phyloP scores from a whole-genome alignment of 2,797 vertebrate genomes.

The Pteronotus mesoamericanus region DNA sequence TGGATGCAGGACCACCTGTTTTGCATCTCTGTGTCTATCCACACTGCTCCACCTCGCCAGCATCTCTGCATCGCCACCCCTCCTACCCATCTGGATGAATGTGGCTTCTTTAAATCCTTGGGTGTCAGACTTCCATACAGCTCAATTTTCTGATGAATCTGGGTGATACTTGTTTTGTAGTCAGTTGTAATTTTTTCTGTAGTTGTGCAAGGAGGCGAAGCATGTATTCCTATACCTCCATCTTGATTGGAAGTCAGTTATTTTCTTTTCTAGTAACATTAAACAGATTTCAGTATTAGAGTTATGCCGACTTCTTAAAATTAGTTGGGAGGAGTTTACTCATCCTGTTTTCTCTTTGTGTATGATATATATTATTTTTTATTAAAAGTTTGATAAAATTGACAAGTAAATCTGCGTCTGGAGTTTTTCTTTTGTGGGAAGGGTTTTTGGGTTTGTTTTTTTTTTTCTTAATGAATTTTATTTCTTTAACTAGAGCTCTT shows the following conservation, averaged over 20 bases:
- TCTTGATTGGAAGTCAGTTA: not conserved
- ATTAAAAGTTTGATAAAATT: conserved; percentile 48
- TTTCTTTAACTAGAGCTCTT: conserved; percentile 36
- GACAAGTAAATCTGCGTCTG: not conserved
- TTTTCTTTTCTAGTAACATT: conserved; percentile 16
- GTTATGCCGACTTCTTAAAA: conserved; percentile 21
- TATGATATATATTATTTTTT: not conserved
- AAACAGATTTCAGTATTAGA: not conserved
- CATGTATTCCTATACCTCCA: too few relatives aligned
- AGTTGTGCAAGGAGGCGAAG: too few relatives aligned
- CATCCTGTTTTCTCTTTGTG: conserved; percentile 20
- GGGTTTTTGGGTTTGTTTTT: not conserved
- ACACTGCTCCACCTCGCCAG: too few relatives aligned
- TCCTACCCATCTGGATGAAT: too few relatives aligned
- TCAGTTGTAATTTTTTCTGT: too few relatives aligned
- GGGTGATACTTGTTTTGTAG: too few relatives aligned
- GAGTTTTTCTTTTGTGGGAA: not conserved
- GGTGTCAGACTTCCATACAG: too few relatives aligned
- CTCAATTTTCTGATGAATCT: too few relatives aligned
- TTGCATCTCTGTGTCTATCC: too few relatives aligned
- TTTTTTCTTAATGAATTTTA: not conserved
- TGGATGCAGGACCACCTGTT: too few relatives aligned
- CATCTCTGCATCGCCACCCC: too few relatives aligned
- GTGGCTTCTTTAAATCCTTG: too few relatives aligned
- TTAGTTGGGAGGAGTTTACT: not conserved